Percentiles rank a stretch among this genome's conserved stretches.
Evolutionary conservation across 2,888 invertebrate genomes (phyloP).

Genomic region (Bombyx huttoni): DNA sequence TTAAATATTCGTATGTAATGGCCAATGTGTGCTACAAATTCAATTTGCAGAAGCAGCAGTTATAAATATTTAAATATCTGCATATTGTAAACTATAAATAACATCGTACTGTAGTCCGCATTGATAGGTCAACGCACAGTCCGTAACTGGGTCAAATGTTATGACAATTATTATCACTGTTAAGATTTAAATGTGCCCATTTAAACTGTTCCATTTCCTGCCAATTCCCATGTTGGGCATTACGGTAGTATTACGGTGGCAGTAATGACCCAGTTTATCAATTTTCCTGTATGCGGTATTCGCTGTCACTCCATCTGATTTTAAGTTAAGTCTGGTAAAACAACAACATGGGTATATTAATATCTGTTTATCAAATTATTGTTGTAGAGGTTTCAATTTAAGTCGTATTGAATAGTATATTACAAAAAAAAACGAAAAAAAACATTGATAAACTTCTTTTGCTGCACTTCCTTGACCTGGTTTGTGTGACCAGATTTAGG

Average conservation of each 20-base stretch:
- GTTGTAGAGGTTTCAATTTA: not conserved
- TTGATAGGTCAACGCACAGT: slow-evolving; percentile 69
- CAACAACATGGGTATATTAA: slow-evolving; percentile 11
- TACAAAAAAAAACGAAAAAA: slow-evolving; percentile 45
- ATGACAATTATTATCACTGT: slow-evolving; percentile 32
- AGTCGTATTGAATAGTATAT: slow-evolving; percentile 25
- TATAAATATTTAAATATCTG: slow-evolving; percentile 70
- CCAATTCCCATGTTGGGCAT: not conserved
- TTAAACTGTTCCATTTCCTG: slow-evolving; percentile 5
- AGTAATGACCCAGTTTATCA: slow-evolving; percentile 6
- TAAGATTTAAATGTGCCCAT: slow-evolving; percentile 14
- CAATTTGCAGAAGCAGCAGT: slow-evolving; percentile 39
- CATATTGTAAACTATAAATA: slow-evolving; percentile 69
- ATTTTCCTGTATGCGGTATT: slow-evolving; percentile 50
- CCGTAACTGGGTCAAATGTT: slow-evolving; percentile 66
- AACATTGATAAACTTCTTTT: slow-evolving; percentile 35
- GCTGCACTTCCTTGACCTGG: slow-evolving; percentile 61
- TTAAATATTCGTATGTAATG: slow-evolving; percentile 28
- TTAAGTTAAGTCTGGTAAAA: not conserved
- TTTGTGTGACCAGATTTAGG: slow-evolving; percentile 33
- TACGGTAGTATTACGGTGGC: slow-evolving; percentile 4
- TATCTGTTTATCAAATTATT: slow-evolving; percentile 12
- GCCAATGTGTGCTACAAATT: slow-evolving; percentile 18
- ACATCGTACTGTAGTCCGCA: slow-evolving; percentile 61
- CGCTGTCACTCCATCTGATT: slow-evolving; percentile 18